Base-by-base conservation (phyloP, 2,113 vertebrate species). In the Trichomycterus rosablanca region DNA sequence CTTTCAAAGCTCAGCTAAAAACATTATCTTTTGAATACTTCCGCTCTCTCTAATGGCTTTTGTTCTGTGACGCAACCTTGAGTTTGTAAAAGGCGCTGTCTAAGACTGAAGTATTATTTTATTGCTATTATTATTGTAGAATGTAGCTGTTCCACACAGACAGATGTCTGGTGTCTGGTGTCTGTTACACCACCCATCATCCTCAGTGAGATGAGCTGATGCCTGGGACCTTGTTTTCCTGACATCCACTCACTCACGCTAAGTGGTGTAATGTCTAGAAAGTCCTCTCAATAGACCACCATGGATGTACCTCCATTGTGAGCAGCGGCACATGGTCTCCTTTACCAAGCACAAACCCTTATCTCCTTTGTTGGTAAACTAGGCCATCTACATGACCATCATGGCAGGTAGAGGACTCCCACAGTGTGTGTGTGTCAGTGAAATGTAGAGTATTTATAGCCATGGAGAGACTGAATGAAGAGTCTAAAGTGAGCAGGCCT, bases 341-440 rank as follows among this genome's bases (percentile, higher is more conserved):
- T 56, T 58, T 24, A 43, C 18, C 24, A 14, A 39, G 28, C 37
- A 48, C 35, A 42, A 62, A 49, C 40, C 7, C 56, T 16, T 61
- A 34, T 66, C 63, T 62, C 45, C 34, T 59, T 43, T 63, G 24
- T 54, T 56, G 50, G 52, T 61, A 58, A 56, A 58, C 52, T 51
- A 51, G 32, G 39, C 48, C 46, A 37, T 39, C 61, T 57, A 49
- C 50, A 54, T 74, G 40, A 67, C 59, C 48, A 34, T 63, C 67
- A 52, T 59, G 63, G 63, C 67, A 70, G 67, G 63, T 50, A 34
- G 37, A 62, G 18, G 48, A 70, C 35, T 43, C 53, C 58, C 55
- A 32, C 46, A 30, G 58, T 28, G 55, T 37, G 34, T 37, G 34
- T n/a, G 49, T 37, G 56, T 68, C 61, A 66, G 16, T 57, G 48